A percentile compares a stretch with the other conserved stretches of the same genome.
These are phyloP conservation scores for Catamblyrhynchus diadema DNA, from an alignment of 2,797 vertebrate species.

Conservation along the genomic window DNA sequence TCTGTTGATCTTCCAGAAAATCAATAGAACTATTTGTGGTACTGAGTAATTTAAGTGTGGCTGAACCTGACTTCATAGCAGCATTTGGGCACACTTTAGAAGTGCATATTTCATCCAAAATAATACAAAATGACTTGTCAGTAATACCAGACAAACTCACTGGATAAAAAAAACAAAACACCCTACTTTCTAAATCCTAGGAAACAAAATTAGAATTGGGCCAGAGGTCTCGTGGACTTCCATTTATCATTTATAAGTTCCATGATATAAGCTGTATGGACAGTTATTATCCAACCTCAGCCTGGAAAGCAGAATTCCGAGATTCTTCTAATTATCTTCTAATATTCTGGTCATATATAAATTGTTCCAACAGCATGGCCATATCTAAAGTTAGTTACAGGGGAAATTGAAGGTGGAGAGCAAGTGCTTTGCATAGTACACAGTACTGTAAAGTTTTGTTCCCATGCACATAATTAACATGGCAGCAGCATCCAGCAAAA, in stretches of 20 bases:
- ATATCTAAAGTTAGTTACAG: background rate
- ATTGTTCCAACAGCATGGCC: background rate
- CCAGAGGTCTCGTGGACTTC: background rate
- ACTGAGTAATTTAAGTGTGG: conserved; percentile 38
- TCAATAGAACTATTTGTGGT: conserved; percentile 38
- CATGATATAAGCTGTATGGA: background rate
- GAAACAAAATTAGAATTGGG: background rate
- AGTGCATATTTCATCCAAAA: conserved; percentile 23
- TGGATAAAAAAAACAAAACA: background rate
- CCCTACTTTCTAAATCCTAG: background rate
- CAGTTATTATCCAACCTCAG: background rate
- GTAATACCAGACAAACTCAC: background rate
- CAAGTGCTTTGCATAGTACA: background rate
- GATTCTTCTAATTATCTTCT: background rate
- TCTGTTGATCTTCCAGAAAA: conserved; percentile 51
- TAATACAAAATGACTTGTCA: background rate
- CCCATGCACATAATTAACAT: background rate
- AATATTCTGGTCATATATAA: background rate
- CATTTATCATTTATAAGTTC: background rate
- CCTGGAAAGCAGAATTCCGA: background rate
- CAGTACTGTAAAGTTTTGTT: background rate
- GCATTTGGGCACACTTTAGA: background rate
- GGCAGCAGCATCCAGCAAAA: background rate
- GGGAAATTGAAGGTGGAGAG: background rate
- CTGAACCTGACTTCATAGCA: conserved; percentile 38